Base-by-base conservation (phyloP, 1,140 invertebrate genomes). In the Heliconius himera region DNA sequence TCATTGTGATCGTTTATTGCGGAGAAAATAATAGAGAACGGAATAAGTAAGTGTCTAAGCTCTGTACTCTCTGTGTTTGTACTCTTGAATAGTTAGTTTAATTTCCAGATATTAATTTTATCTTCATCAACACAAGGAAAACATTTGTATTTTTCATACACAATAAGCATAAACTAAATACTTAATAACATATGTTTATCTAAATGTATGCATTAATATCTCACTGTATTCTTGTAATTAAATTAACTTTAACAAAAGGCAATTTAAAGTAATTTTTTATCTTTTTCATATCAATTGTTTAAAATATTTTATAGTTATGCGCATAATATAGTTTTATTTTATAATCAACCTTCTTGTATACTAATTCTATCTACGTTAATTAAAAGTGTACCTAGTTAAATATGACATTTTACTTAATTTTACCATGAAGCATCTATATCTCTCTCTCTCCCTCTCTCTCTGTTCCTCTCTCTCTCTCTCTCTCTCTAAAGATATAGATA, bases 131-230 rank as follows among this genome's bases (percentile, higher is more conserved):
- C 22, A 71, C 22, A 56, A 56, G 20, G 54, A 66, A 26, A 29
- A 66, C n/a, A 66, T 26, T 26, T 66, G 60, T 66, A 66, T 66
- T 5, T 66, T 29, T 26, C 22, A 26, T 66, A 66, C 26, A 66
- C 26, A 66, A 26, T 13, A 66, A 66, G 3, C 22, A 66, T 29
- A 66, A 66, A 26, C 8, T 29, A 66, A 22, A 66, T 66, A 29
- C 22, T 66, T 66, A 66, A 66, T 66, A 66, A 66, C 60, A 66
- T 66, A 29, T 66, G 60, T 66, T 29, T 66, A 66, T 66, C 26
- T 66, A 66, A 66, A 26, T 66, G 22, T 66, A 66, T 29, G 60
- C 22, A 66, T 26, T 13, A 66, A 26, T 66, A 66, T 66, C n/a
- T 66, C 13, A 29, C 60, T 66, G 60, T 26, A 26, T 26, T 66